Conservation (phyloP, 2,797 vertebrate species). For the Oryzias dopingdopingensis region DNA sequence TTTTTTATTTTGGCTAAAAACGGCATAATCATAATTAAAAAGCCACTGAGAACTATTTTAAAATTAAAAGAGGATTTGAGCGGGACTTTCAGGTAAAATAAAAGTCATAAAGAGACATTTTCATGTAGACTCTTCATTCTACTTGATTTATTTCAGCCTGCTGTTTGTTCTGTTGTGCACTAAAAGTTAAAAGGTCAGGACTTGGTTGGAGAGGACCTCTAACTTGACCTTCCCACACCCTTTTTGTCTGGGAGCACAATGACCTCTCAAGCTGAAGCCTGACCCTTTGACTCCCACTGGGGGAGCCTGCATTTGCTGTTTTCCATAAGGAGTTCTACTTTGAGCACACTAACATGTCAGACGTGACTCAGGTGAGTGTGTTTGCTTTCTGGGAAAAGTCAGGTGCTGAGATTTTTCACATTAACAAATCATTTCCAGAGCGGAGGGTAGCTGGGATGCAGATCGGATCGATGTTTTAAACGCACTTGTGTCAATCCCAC, state of each 20-base stretch:
- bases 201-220: slow-evolving; percentile 7
- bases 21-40: too few species aligned
- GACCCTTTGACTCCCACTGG: slow-evolving; percentile 42
- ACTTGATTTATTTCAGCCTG: not conserved
- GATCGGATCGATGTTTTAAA: slow-evolving; percentile 60
- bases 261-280: slow-evolving; percentile 27
- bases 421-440: slow-evolving; percentile 60
- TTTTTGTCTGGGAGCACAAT: slow-evolving; percentile 25
- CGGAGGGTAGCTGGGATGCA: slow-evolving; percentile 54
- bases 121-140: too few species aligned
- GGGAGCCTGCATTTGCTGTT: slow-evolving; percentile 7
- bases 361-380: slow-evolving; percentile 11
- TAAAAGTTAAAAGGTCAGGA: slow-evolving; percentile 14
- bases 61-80: too few species aligned
- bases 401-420: slow-evolving; percentile 16
- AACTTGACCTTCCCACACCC: slow-evolving; percentile 2
- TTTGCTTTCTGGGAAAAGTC: slow-evolving; percentile 10
- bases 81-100: too few species aligned
- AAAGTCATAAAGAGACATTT: too few species aligned
- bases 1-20: too few species aligned
- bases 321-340: slow-evolving; percentile 20
- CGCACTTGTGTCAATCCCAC: slow-evolving; percentile 43
- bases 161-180: not conserved
- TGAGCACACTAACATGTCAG: not conserved
- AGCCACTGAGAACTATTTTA: too few species aligned